Evolutionary conservation across 2,797 vertebrate genomes (phyloP).

Genomic region (Mionectes olivaceus): DNA sequence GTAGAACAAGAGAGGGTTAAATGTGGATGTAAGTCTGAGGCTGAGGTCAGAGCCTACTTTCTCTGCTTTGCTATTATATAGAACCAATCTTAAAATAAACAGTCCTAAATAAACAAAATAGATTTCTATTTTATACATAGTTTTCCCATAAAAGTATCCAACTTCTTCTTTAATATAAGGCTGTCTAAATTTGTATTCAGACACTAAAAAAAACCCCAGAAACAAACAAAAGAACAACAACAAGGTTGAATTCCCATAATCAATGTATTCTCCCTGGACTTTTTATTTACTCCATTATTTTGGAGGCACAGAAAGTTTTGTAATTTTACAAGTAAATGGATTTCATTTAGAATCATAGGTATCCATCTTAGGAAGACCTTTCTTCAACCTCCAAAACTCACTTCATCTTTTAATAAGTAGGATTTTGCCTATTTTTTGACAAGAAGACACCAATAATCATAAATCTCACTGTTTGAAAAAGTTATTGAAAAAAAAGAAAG

Average conservation of each 20-base stretch:
- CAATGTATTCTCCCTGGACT: background rate
- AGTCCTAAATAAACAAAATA: background rate
- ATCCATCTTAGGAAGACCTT: background rate
- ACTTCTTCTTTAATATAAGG: background rate
- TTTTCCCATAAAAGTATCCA: background rate
- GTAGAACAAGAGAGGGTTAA: background rate
- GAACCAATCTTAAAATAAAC: background rate
- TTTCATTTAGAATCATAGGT: background rate
- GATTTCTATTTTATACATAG: background rate
- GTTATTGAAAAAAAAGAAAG: background rate
- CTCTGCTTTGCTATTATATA: background rate
- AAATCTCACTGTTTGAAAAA: background rate
- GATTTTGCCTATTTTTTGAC: background rate
- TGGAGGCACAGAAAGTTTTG: rapidly evolving
- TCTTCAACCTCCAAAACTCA: background rate
- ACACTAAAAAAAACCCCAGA: background rate
- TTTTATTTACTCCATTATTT: background rate
- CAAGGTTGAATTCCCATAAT: rapidly evolving
- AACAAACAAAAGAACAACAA: background rate
- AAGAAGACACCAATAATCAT: background rate
- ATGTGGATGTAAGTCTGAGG: background rate
- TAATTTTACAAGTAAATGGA: background rate
- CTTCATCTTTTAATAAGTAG: background rate
- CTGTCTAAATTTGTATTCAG: background rate
- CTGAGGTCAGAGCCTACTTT: background rate